Evolutionary conservation across 2,797 vertebrate genomes (phyloP), one percentile per base, ranked within the genome.

Genomic region (Fringilla coelebs): DNA sequence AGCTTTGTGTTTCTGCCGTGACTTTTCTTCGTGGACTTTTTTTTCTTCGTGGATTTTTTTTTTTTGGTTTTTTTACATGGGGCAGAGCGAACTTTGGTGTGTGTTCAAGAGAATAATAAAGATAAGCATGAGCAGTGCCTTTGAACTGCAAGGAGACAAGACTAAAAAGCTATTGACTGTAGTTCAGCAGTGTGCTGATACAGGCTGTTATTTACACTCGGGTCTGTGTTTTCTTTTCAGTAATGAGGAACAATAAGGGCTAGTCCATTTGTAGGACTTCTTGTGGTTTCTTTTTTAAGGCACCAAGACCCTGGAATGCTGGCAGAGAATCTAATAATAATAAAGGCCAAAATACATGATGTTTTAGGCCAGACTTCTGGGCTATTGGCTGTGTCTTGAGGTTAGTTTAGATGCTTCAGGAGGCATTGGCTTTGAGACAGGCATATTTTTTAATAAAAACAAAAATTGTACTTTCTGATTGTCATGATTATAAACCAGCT

Each of bases 101-200:
- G 0, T 13, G 60, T 60, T 94, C 92, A 91, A 71, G 46, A 73
- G 20, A 74, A 58, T n/a, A 70, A 81, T 82, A 75, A 72, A 91
- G 95, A 94, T 88, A 95, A 95, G 85, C 79, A 58, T 55, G 52
- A 84, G 67, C 70, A 86, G 83, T 10, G 45, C 58, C 67, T 94
- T 85, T 72, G 79, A 87, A 63, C 45, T 13, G 28, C 45, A 81
- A 72, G 8, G 55, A 85, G 94, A 82, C 88, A 88, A 93, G 90
- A 95, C 86, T 36, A 77, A 90, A 93, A 81, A 93, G 60, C 55
- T 67, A 20, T 79, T 79, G 90, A 43, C 25, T 11, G 55, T 46
- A 66, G 88, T 41, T 89, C 40, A 91, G 85, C 76, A 78, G 68
- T 65, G 9, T 91, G 73, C 85, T 0, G 2, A 14, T 77, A 80